These are phyloP conservation scores for Morbakka virulenta DNA, from an alignment of 30 jellyfish, hydroid and myxozoan genomes.

Conservation along the genomic window DNA sequence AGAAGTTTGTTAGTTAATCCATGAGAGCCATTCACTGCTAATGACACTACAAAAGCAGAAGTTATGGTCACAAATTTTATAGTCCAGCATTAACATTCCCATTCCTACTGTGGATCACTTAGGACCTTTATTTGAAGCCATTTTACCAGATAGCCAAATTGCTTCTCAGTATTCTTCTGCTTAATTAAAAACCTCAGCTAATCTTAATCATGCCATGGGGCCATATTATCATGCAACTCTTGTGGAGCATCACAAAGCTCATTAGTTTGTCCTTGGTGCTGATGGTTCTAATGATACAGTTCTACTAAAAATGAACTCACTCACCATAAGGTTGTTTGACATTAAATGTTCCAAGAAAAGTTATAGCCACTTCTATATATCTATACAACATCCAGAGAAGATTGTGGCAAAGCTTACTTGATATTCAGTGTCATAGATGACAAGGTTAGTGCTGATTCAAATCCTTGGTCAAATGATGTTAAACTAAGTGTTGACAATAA, in stretches of 20 bases:
- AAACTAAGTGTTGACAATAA: conserved; percentile 60
- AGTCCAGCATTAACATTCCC: no score
- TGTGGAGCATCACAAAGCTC: conserved; percentile 27
- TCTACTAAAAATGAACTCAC: conserved; percentile 49
- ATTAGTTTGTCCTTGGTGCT: conserved; percentile 43
- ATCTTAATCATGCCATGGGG: conserved; percentile 41
- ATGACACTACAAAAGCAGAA: no score
- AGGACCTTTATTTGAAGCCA: conserved; percentile 28
- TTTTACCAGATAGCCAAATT: conserved; percentile 62
- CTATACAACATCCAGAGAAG: no score
- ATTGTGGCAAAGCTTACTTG: no score
- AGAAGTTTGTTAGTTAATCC: no score
- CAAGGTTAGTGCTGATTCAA: no score
- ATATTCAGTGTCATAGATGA: no score
- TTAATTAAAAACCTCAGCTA: conserved; percentile 48
- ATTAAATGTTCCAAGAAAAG: conserved; percentile 29
- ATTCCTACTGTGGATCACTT: conserved; percentile 58
- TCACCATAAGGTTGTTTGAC: conserved; percentile 37
- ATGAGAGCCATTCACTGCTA: no score
- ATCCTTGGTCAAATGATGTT: no score
- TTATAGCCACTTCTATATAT: conserved; percentile 27
- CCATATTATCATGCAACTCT: conserved; percentile 28
- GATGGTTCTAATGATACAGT: conserved; percentile 82
- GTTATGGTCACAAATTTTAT: no score
- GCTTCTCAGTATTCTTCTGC: no score